A percentile compares a stretch with the other conserved stretches of the same genome.
Conservation (phyloP, 2,797 vertebrate genomes). For the Schizopygopsis malacanthus region DNA sequence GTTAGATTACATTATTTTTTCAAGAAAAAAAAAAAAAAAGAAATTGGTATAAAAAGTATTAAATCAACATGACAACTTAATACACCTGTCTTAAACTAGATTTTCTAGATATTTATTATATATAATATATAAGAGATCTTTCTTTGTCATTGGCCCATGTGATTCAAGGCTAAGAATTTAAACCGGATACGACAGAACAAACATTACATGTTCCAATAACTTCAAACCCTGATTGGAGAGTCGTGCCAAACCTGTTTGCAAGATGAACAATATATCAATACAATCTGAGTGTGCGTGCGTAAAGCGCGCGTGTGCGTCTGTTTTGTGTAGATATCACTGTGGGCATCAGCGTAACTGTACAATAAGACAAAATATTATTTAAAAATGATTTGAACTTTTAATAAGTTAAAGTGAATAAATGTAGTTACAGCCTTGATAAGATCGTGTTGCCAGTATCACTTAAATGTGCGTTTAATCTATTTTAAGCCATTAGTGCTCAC, state of each 20-base stretch:
- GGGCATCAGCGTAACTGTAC: too few relatives aligned
- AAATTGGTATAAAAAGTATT: neutral
- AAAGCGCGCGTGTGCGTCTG: neutral
- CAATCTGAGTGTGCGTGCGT: neutral
- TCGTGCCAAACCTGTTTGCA: neutral
- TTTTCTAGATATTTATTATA: neutral
- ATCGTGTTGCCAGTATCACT: neutral
- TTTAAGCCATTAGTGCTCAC: slow-evolving; percentile 5
- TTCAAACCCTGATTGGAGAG: neutral
- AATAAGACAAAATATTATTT: neutral
- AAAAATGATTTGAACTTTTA: neutral
- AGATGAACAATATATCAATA: neutral
- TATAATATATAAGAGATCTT: neutral
- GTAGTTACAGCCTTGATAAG: neutral
- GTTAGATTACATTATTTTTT: neutral
- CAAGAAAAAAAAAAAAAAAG: too few relatives aligned
- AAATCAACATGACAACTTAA: neutral
- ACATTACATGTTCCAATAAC: neutral
- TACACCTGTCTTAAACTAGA: neutral
- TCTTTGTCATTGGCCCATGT: neutral
- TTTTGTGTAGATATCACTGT: neutral
- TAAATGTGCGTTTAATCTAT: neutral
- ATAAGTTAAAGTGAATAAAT: neutral
- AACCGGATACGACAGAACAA: neutral
- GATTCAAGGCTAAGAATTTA: neutral